A percentile compares a stretch with the other conserved stretches of the same genome.
Conservation (phyloP, 2,888 invertebrate genomes). For the Sisyra terminalis region DNA sequence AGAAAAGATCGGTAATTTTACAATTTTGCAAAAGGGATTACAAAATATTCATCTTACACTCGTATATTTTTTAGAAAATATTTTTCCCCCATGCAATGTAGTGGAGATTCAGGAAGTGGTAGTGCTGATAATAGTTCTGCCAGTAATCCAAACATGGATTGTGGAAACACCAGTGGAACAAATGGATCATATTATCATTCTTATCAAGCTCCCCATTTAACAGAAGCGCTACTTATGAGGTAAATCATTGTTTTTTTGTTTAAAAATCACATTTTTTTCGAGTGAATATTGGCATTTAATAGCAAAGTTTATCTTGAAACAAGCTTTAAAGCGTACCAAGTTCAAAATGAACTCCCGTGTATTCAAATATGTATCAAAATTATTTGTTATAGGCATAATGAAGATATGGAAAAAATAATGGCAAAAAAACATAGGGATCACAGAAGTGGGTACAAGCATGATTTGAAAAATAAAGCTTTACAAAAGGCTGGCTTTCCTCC, state of each 20-base stretch:
- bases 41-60: not conserved
- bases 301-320: too few species aligned
- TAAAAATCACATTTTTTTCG: too few species aligned
- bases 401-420: conserved; percentile 67
- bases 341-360: too few species aligned
- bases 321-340: too few species aligned
- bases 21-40: not conserved
- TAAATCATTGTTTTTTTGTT: conserved; percentile 13
- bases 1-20: conserved; percentile 10
- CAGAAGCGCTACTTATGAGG: conserved; percentile 39
- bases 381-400: conserved; percentile 45
- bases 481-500: not conserved
- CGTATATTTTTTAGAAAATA: conserved; percentile 23
- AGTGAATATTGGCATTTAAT: too few species aligned
- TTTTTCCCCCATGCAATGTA: conserved; percentile 31
- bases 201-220: conserved; percentile 35
- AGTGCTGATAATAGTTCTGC: conserved; percentile 42
- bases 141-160: conserved; percentile 37
- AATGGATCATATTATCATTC: conserved; percentile 25
- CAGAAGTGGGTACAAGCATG: conserved; percentile 31
- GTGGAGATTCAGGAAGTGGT: conserved; percentile 37
- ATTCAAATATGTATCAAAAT: conserved; percentile 1
- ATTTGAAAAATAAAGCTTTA: conserved; percentile 16
- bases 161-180: conserved; percentile 30
- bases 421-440: conserved; percentile 50